These are phyloP conservation scores for Toxotes jaculatrix DNA, from an alignment of 2,113 vertebrate species.

Conservation along the genomic window DNA sequence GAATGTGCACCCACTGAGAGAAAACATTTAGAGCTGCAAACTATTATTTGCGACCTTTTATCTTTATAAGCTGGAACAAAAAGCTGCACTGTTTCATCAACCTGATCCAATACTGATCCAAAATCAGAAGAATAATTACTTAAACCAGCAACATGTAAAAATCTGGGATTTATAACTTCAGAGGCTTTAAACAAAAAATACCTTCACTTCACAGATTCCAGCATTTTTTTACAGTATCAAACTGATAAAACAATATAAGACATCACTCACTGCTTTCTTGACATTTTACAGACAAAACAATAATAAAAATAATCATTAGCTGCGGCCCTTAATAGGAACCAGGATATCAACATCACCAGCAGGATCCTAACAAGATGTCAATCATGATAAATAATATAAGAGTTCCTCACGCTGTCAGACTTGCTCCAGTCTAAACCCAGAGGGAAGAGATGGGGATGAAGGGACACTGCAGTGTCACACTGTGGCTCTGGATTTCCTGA, in stretches of 20 bases:
- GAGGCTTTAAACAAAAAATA: no score
- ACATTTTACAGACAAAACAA: neutral
- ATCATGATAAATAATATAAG: slow-evolving; percentile 28
- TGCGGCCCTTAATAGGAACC: neutral
- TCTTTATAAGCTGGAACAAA: neutral
- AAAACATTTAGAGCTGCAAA: no score
- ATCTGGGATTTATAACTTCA: neutral
- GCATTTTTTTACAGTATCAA: no score
- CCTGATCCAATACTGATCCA: neutral
- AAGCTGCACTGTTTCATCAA: neutral
- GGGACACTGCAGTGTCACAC: slow-evolving; percentile 44
- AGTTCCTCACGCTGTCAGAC: slow-evolving; percentile 33
- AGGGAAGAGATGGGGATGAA: slow-evolving; percentile 29
- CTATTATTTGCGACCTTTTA: neutral
- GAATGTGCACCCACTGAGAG: no score
- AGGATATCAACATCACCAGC: neutral
- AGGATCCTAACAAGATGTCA: slow-evolving; percentile 3
- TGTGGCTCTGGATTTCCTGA: slow-evolving; percentile 39
- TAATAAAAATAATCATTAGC: no score
- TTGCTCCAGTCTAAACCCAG: slow-evolving; percentile 3
- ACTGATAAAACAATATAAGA: neutral
- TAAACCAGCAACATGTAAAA: neutral
- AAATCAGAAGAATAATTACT: no score
- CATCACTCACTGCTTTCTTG: no score
- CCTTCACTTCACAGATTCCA: no score